Conservation (phyloP, 2,113 vertebrate genomes). For the Labeo rohita region DNA sequence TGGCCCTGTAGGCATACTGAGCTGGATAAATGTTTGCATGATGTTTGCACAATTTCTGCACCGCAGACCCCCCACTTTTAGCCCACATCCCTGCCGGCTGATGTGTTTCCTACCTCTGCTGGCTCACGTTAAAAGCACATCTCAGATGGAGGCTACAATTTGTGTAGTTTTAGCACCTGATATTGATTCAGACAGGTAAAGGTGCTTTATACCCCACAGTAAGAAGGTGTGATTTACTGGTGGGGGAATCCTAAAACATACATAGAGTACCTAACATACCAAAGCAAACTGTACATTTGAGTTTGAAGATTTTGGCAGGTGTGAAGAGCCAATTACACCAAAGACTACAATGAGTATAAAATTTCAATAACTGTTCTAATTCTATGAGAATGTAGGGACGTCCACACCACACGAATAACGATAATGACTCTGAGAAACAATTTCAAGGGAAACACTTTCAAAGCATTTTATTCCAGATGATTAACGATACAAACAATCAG, state of each 20-base stretch:
- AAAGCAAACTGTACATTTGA: not conserved
- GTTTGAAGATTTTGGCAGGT: not conserved
- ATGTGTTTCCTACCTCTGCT: conserved; percentile 6
- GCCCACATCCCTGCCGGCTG: not conserved
- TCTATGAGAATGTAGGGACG: not conserved
- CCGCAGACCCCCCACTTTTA: not conserved
- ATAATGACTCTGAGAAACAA: not conserved
- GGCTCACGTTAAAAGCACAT: not conserved
- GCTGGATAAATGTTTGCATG: conserved; percentile 4
- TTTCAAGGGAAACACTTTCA: not conserved
- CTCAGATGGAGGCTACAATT: not conserved
- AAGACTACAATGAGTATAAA: not conserved
- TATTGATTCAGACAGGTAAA: not conserved
- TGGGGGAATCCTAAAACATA: not conserved
- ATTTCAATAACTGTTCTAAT: not conserved
- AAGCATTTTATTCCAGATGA: not conserved
- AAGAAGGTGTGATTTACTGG: not conserved
- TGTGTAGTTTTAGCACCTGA: not conserved
- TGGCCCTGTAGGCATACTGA: not conserved
- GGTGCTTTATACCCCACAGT: not conserved
- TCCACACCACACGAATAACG: not conserved
- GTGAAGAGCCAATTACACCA: not conserved
- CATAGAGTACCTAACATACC: not conserved
- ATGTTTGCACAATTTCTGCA: conserved; percentile 4
- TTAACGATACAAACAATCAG: not conserved